Conservation (phyloP, 35 echinoderm and acorn worm genomes). For the Ophiothrix spiculata region DNA sequence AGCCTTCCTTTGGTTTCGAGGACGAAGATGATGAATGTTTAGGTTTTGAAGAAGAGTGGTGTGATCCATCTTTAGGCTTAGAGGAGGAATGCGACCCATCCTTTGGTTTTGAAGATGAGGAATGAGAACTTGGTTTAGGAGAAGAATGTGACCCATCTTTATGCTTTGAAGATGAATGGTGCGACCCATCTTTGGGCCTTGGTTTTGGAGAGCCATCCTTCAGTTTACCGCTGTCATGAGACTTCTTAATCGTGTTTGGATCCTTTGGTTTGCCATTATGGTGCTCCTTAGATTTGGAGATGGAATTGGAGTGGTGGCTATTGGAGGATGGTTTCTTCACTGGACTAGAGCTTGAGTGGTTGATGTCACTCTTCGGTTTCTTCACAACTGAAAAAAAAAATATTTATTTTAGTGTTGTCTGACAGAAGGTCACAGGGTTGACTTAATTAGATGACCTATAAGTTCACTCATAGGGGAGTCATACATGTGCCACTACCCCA, state of each 20-base stretch:
- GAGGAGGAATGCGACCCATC: not conserved
- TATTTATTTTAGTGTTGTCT: no score
- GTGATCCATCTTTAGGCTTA: no score
- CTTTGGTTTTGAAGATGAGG: not conserved
- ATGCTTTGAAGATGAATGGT: not conserved
- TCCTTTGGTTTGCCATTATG: not conserved
- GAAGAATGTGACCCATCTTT: not conserved
- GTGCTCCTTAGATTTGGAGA: not conserved
- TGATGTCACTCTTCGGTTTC: not conserved
- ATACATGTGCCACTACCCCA: no score
- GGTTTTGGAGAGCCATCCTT: no score
- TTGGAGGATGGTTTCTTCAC: not conserved
- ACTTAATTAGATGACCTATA: no score
- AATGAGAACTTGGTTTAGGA: conserved; percentile 2
- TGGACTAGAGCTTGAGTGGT: not conserved
- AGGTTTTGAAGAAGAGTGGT: not conserved
- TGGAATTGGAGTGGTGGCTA: conserved; percentile 30
- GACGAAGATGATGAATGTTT: not conserved
- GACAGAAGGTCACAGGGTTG: no score
- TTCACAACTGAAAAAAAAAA: not conserved
- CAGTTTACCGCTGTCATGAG: not conserved
- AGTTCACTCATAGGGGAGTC: no score
- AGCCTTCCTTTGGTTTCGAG: not conserved
- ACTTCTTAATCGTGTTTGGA: not conserved
- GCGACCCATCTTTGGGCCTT: conserved; percentile 17